Evolutionary conservation across 2,797 vertebrate genomes (phyloP).

Genomic region (Enteromius mattozi): DNA sequence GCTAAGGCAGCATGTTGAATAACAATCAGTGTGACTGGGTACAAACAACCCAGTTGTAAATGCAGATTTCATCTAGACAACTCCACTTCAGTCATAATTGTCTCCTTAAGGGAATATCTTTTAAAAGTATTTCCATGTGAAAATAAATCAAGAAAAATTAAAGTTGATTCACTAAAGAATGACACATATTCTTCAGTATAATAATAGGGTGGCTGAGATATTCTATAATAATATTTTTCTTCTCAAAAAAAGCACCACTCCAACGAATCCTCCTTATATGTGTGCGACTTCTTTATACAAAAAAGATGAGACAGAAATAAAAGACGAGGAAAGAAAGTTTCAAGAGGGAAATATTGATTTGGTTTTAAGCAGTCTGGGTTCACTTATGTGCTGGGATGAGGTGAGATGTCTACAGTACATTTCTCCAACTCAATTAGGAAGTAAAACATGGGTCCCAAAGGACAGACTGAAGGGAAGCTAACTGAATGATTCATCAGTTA

Average conservation of each 20-base stretch:
- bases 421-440: slow-evolving; percentile 54
- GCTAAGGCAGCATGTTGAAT: slow-evolving; percentile 4
- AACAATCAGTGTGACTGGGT: not conserved
- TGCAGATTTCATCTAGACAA: not conserved
- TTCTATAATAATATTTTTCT: not conserved
- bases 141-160: not conserved
- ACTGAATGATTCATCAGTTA: slow-evolving; percentile 57
- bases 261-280: not conserved
- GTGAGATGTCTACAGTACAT: slow-evolving; percentile 24
- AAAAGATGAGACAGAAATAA: slow-evolving; percentile 18
- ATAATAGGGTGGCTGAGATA: not conserved
- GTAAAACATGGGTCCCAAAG: slow-evolving; percentile 40
- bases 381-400: slow-evolving; percentile 40
- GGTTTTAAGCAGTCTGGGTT: slow-evolving; percentile 38
- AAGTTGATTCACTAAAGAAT: not conserved
- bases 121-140: not conserved
- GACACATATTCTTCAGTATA: not conserved
- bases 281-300: not conserved
- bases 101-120: not conserved
- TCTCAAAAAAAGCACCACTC: not conserved
- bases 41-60: not conserved
- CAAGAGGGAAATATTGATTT: slow-evolving; percentile 46
- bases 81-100: not conserved
- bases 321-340: slow-evolving; percentile 27
- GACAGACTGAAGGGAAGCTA: slow-evolving; percentile 38